phyloP scores from a whole-genome alignment of 2,888 invertebrate species.

The Epinotia demarniana region DNA sequence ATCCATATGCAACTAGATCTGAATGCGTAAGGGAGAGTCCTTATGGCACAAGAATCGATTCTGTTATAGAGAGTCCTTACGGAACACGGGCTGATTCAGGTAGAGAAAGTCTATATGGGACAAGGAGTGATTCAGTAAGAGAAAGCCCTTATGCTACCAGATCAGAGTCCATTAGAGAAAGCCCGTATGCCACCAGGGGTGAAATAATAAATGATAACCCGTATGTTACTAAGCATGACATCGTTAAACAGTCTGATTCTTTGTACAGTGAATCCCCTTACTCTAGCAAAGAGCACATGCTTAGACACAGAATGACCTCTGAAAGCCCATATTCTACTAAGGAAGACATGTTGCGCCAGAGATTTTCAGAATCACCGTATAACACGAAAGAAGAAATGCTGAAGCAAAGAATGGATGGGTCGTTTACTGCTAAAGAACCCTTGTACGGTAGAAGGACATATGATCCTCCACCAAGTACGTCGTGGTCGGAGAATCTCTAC shows the following conservation, averaged over 20 bases:
- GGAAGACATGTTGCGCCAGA: conserved; percentile 81
- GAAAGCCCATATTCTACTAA: conserved; percentile 80
- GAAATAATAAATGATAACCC: conserved; percentile 61
- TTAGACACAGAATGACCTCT: conserved; percentile 69
- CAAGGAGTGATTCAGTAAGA: conserved; percentile 45
- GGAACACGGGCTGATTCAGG: conserved; percentile 46
- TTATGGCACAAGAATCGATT: conserved; percentile 50
- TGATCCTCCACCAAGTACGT: conserved; percentile 74
- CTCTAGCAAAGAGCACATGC: conserved; percentile 78
- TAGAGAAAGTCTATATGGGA: conserved; percentile 43
- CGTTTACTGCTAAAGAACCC: conserved; percentile 67
- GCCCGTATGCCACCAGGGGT: conserved; percentile 61
- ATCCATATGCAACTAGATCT: conserved; percentile 53
- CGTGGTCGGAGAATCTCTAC: conserved; percentile 76
- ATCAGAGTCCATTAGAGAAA: conserved; percentile 60
- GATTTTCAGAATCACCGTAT: conserved; percentile 81
- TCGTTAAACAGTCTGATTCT: conserved; percentile 68
- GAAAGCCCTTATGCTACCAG: conserved; percentile 60
- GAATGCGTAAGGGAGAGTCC: conserved; percentile 53
- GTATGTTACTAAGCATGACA: conserved; percentile 66
- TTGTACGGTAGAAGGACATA: conserved; percentile 77
- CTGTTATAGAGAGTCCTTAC: conserved; percentile 52
- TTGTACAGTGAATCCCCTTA: conserved; percentile 76
- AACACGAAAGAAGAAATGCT: conserved; percentile 80
- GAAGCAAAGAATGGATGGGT: conserved; percentile 74